Evolutionary conservation across 92 coral and sea anemone species (phyloP).

Genomic region (Palythoa caribaeorum): DNA sequence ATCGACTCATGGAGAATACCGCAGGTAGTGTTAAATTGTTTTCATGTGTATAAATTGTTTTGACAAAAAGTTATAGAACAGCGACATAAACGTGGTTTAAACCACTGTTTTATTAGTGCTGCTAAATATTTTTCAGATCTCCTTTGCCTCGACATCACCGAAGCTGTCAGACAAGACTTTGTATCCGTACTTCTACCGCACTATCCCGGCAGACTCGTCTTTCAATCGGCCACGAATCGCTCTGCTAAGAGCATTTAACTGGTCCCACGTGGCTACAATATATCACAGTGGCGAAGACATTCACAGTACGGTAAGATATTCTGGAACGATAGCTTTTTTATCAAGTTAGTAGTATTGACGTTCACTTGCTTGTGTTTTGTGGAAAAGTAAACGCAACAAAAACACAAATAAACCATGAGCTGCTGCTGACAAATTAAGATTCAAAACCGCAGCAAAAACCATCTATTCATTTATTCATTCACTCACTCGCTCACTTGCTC

Average conservation of each 20-base stretch:
- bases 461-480: not conserved
- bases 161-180: constrained; percentile 72
- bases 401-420: no score
- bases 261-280: constrained; percentile 81
- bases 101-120: no score
- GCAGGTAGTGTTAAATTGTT: constrained; percentile 61
- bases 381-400: no score
- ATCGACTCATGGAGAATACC: constrained; percentile 84
- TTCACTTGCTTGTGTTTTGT: no score
- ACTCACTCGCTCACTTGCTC: not conserved
- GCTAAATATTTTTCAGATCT: constrained; percentile 62
- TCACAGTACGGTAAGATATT: constrained; percentile 71
- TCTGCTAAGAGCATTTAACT: constrained; percentile 71
- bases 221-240: constrained; percentile 85
- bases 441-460: no score
- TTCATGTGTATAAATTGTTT: not conserved
- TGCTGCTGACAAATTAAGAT: no score
- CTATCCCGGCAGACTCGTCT: constrained; percentile 88
- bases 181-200: constrained; percentile 87
- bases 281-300: constrained; percentile 77
- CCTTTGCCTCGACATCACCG: constrained; percentile 86
- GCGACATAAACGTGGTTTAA: not conserved
- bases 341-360: no score
- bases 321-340: not conserved
- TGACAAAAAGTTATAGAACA: not conserved